A percentile compares a stretch with the other conserved stretches of the same genome.
Conservation (phyloP, 1,140 invertebrate species). For the Kradibia gibbosae region DNA sequence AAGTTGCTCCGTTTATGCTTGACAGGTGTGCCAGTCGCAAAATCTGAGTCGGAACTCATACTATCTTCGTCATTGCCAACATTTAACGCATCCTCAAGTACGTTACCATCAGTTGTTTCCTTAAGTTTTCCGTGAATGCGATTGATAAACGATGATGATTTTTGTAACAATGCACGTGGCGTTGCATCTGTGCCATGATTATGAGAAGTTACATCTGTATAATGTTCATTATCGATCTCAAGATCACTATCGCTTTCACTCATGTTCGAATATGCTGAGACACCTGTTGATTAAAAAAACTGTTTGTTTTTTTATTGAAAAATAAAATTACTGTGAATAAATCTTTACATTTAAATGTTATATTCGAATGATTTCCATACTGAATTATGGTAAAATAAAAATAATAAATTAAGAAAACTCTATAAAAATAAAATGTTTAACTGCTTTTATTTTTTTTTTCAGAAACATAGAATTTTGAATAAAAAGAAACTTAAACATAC, state of each 20-base stretch:
- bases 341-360: no score
- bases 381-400: no score
- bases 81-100: slow-evolving; percentile 52
- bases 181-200: slow-evolving; percentile 56
- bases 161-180: not conserved
- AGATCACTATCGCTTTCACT: slow-evolving; percentile 56
- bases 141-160: not conserved
- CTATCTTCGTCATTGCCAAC: slow-evolving; percentile 53
- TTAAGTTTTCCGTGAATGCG: slow-evolving; percentile 1
- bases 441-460: not conserved
- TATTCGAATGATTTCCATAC: no score
- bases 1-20: slow-evolving; percentile 38
- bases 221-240: slow-evolving; percentile 59
- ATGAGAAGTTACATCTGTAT: slow-evolving; percentile 51
- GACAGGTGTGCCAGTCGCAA: slow-evolving; percentile 31
- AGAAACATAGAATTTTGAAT: not conserved
- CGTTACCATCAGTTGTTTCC: slow-evolving; percentile 54
- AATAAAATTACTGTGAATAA: no score
- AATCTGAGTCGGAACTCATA: slow-evolving; percentile 51
- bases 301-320: not conserved
- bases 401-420: not conserved
- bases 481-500: slow-evolving; percentile 12
- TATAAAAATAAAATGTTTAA: not conserved
- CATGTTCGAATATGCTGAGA: slow-evolving; percentile 49
- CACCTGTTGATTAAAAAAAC: slow-evolving; percentile 1